Percentiles rank a stretch among this genome's conserved stretches.
Evolutionary conservation across 2,113 vertebrate species (phyloP).

Genomic region (Campylorhamphus procurvoides): DNA sequence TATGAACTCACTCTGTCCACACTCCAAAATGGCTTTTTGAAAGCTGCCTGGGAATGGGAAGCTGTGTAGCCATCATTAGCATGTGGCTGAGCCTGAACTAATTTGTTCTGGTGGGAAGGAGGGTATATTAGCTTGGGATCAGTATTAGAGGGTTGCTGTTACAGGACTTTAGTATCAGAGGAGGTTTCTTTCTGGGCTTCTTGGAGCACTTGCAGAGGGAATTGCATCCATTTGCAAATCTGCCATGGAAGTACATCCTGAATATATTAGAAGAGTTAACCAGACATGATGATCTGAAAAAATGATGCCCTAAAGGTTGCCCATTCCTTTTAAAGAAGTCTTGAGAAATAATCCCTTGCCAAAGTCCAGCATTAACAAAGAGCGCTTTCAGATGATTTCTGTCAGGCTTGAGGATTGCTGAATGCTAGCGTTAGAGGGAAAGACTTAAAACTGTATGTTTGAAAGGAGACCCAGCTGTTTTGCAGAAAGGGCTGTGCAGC

Average conservation of each 20-base stretch:
- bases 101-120: constrained; percentile 9
- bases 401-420: not conserved
- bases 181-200: not conserved
- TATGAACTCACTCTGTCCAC: not conserved
- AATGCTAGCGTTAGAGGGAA: not conserved
- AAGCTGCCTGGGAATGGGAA: constrained; percentile 6
- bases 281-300: not conserved
- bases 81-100: not conserved
- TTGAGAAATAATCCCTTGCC: not conserved
- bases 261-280: not conserved
- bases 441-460: not conserved
- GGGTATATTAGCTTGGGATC: not conserved
- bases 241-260: not conserved
- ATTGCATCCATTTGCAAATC: not conserved
- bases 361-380: not conserved
- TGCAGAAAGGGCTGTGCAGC: not conserved
- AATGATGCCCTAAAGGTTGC: not conserved
- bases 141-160: not conserved
- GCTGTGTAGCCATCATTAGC: not conserved
- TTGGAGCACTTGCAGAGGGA: not conserved
- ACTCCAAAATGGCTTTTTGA: not conserved
- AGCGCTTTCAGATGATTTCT: not conserved
- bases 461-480: not conserved
- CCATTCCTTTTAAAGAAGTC: not conserved
- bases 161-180: not conserved